phyloP scores from a whole-genome alignment of 2,888 invertebrate species.

The Caenorhabditis wallacei region DNA sequence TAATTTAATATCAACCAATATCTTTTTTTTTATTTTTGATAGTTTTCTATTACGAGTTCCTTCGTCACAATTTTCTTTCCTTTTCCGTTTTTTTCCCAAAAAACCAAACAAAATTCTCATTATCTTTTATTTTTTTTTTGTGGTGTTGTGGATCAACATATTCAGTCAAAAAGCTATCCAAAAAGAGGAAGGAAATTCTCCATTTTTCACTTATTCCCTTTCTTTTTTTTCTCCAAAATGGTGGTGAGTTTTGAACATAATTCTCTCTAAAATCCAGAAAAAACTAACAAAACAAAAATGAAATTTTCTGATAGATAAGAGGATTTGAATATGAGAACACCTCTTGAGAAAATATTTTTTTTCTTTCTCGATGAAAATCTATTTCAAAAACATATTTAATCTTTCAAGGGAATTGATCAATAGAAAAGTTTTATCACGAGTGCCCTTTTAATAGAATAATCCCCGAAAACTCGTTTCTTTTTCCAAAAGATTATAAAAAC shows the following conservation, averaged over 20 bases:
- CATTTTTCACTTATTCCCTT: constrained; percentile 6
- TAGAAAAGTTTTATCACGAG: too few relatives aligned
- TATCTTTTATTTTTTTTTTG: constrained; percentile 40
- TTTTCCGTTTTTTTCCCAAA: neutral
- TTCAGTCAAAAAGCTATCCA: neutral
- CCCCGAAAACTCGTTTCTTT: neutral
- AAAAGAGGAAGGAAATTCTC: constrained; percentile 14
- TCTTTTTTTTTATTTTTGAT: neutral
- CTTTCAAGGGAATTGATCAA: too few relatives aligned
- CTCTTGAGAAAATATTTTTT: neutral
- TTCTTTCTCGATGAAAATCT: too few relatives aligned
- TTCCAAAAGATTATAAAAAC: neutral
- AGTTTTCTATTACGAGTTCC: neutral
- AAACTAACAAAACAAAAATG: neutral
- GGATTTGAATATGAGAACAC: constrained; percentile 11
- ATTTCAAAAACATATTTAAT: too few relatives aligned
- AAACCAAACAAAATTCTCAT: constrained; percentile 25
- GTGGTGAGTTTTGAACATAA: constrained; percentile 34
- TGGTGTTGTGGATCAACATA: constrained; percentile 20
- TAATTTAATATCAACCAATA: too few relatives aligned
- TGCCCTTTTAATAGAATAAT: neutral
- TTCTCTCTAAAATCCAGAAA: neutral
- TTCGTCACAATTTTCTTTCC: neutral
- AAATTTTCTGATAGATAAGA: constrained; percentile 12
- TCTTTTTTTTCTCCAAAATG: constrained; percentile 6